Conservation (phyloP, 1,140 invertebrate species). For the Hyles vespertilio region DNA sequence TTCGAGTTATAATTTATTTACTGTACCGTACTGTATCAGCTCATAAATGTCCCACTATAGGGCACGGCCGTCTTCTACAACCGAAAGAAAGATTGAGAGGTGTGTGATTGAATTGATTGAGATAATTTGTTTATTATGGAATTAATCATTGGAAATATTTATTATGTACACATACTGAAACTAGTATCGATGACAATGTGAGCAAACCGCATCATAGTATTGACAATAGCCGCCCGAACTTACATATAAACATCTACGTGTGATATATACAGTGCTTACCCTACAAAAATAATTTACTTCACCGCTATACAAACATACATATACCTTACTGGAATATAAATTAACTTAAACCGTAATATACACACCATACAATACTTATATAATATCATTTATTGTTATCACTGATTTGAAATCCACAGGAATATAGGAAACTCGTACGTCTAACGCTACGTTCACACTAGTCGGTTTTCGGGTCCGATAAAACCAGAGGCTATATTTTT, state of each 20-base stretch:
- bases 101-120: no score
- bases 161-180: not conserved
- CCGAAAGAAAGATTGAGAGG: no score
- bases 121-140: no score
- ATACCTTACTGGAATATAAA: slow-evolving; percentile 53
- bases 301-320: slow-evolving; percentile 65
- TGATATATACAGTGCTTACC: slow-evolving; percentile 66
- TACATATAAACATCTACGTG: slow-evolving; percentile 60
- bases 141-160: no score
- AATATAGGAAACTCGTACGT: slow-evolving; percentile 5
- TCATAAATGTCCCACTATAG: no score
- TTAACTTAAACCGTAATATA: slow-evolving; percentile 49
- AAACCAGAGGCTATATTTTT: no score
- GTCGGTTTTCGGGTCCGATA: no score
- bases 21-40: no score
- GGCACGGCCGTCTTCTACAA: no score
- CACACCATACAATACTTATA: slow-evolving; percentile 35
- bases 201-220: slow-evolving; percentile 42
- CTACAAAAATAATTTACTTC: slow-evolving; percentile 73
- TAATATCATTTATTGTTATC: slow-evolving; percentile 37
- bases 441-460: not conserved
- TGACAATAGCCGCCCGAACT: slow-evolving; percentile 40
- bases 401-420: slow-evolving; percentile 30
- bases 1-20: no score
- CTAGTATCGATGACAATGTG: slow-evolving; percentile 15